phyloP scores from a whole-genome alignment of 1,140 invertebrate species.

The Procambarus clarkii region DNA sequence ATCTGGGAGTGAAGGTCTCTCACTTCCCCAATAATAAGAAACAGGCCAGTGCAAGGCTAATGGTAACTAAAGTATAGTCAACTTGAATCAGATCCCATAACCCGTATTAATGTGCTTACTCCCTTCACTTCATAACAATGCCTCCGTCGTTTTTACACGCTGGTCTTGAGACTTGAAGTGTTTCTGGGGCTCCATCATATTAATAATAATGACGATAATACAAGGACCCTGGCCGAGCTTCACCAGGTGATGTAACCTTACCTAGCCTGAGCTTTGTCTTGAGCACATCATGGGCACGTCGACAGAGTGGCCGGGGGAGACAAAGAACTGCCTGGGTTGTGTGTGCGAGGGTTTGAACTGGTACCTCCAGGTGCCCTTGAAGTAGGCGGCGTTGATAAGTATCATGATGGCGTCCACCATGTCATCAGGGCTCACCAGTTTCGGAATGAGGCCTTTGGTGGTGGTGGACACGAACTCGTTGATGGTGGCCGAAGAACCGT shows the following conservation, averaged over 20 bases:
- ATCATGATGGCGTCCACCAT: constrained; percentile 76
- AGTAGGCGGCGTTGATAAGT: constrained; percentile 88
- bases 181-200: no score
- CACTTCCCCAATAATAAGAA: no score
- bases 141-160: no score
- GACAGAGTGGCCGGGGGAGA: background rate
- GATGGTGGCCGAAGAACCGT: constrained; percentile 77
- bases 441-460: constrained; percentile 87
- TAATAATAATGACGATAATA: no score
- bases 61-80: no score
- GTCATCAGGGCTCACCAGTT: constrained; percentile 82
- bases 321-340: background rate
- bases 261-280: constrained; percentile 83
- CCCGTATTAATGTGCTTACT: no score
- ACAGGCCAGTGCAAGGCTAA: no score
- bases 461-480: constrained; percentile 88
- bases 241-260: background rate
- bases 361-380: constrained; percentile 90
- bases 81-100: no score
- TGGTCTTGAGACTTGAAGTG: no score
- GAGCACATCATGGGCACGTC: constrained; percentile 87
- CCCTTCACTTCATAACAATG: no score
- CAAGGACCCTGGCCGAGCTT: background rate
- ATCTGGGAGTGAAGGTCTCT: no score
- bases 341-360: constrained; percentile 82